Percentiles rank a stretch among this genome's conserved stretches.
Evolutionary conservation across 2,113 vertebrate species (phyloP).

Genomic region (Gallinago jamesoni): DNA sequence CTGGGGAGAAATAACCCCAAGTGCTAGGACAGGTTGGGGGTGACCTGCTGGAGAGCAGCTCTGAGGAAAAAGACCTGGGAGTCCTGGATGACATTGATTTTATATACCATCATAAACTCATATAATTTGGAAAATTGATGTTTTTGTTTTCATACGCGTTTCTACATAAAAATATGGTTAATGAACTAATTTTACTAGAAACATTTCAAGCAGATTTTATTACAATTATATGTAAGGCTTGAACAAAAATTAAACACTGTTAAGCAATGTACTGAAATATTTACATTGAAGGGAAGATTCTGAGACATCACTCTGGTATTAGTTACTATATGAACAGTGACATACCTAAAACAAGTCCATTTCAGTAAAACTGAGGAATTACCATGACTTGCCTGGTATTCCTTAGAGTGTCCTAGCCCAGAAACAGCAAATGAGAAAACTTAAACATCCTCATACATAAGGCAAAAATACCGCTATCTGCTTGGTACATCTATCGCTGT

Average conservation of each 20-base stretch:
- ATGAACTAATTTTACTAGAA: neutral
- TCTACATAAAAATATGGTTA: neutral
- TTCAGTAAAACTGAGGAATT: neutral
- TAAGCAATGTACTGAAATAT: neutral
- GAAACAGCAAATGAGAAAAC: neutral
- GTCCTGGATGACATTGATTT: neutral
- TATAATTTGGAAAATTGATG: neutral
- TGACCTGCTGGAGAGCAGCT: no score
- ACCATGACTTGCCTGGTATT: neutral
- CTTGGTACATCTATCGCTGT: neutral
- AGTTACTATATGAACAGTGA: neutral
- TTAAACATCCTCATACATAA: neutral
- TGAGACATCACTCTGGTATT: neutral
- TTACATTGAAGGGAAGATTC: neutral
- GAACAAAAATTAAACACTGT: neutral
- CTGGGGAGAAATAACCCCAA: no score
- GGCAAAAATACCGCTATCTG: neutral
- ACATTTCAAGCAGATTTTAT: neutral
- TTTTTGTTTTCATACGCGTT: neutral
- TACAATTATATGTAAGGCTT: neutral
- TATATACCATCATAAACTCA: neutral
- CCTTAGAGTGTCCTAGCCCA: neutral
- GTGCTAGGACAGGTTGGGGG: no score
- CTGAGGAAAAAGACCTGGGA: no score
- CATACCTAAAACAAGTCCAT: neutral